Evolutionary conservation across 1,140 invertebrate species (phyloP).

Genomic region (Piezodorus guildinii): DNA sequence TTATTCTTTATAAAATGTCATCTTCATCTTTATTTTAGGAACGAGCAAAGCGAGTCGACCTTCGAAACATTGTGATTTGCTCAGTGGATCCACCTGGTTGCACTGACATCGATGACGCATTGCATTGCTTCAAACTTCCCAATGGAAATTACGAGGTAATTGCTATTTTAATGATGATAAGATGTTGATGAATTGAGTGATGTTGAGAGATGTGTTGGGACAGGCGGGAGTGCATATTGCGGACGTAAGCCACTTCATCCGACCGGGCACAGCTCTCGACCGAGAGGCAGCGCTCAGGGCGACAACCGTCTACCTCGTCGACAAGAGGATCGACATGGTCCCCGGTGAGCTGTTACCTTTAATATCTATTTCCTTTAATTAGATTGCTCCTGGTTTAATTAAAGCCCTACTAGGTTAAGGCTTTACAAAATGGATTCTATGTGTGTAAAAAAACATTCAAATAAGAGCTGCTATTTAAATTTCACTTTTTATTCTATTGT

Average conservation of each 20-base stretch:
- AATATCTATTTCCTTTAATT: no score
- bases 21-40: conserved; percentile 53
- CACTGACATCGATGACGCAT: conserved; percentile 97
- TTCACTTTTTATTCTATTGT: no score
- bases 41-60: conserved; percentile 62
- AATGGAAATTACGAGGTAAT: conserved; percentile 65
- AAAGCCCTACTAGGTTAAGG: no score
- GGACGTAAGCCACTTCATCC: conserved; percentile 88
- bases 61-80: conserved; percentile 77
- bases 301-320: conserved; percentile 84
- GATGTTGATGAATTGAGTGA: neutral
- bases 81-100: conserved; percentile 98
- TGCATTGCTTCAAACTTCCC: conserved; percentile 70
- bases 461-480: no score
- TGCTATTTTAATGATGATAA: neutral
- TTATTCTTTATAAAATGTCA: no score
- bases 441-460: no score
- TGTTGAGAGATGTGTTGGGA: neutral
- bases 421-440: no score
- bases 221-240: conserved; percentile 87
- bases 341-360: no score
- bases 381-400: no score
- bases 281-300: conserved; percentile 71
- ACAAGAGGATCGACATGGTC: conserved; percentile 81
- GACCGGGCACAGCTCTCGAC: conserved; percentile 77